Conservation (phyloP, 2,888 invertebrate genomes). For the Diplolepis rosae region DNA sequence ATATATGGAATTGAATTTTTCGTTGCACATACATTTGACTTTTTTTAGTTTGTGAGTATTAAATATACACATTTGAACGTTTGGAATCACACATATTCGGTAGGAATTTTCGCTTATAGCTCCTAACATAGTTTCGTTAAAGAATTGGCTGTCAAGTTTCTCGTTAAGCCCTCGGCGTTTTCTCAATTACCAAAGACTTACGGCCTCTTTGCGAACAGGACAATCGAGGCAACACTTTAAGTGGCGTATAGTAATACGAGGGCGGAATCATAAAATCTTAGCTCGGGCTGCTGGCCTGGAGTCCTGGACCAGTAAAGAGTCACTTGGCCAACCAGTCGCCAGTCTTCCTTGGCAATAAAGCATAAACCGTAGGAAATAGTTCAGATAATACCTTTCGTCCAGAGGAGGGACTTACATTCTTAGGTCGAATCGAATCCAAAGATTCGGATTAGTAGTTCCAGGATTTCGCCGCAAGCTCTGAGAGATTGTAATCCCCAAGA, state of each 20-base stretch:
- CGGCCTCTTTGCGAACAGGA: background rate
- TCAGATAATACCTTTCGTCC: slow-evolving; percentile 6
- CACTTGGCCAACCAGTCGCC: background rate
- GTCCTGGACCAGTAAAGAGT: background rate
- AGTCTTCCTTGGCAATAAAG: slow-evolving; percentile 42
- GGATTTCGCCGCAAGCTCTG: background rate
- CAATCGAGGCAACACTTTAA: background rate
- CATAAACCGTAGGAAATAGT: slow-evolving; percentile 40
- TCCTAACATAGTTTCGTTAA: background rate
- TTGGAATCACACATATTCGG: background rate
- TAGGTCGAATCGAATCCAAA: background rate
- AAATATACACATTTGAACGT: background rate
- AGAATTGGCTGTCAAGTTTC: slow-evolving; percentile 15
- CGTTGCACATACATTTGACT: too few species aligned
- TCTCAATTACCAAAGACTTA: slow-evolving; percentile 15
- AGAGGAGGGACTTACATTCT: background rate
- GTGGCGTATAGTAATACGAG: slow-evolving; percentile 14
- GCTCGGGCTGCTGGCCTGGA: background rate
- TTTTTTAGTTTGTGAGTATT: background rate
- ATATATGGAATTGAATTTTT: too few species aligned
- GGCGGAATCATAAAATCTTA: slow-evolving; percentile 6
- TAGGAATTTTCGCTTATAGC: background rate
- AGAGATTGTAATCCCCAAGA: background rate
- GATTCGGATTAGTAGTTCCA: slow-evolving; percentile 4
- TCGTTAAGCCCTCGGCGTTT: background rate